A percentile compares a stretch with the other conserved stretches of the same genome.
These are phyloP conservation scores for Acrossocheilus wenchowensis DNA, from an alignment of 2,797 vertebrate species.

Conservation along the genomic window DNA sequence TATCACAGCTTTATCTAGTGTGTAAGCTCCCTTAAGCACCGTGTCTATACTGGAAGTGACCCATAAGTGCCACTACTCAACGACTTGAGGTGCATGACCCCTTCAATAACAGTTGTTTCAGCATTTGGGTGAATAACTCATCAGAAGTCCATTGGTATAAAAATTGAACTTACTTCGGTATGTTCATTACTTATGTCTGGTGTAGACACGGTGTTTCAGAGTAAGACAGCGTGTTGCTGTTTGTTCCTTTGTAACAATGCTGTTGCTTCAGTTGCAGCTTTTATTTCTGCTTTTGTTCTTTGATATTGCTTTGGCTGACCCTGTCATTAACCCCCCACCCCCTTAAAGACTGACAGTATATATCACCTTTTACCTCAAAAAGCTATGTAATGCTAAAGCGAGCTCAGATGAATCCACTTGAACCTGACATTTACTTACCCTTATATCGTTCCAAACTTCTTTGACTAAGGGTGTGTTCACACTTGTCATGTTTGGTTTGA, in stretches of 20 bases:
- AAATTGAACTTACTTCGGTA: background rate
- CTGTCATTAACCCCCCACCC: constrained; percentile 63
- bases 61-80: background rate
- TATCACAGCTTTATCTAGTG: constrained; percentile 13
- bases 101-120: background rate
- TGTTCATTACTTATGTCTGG: constrained; percentile 25
- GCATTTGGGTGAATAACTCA: background rate
- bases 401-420: constrained; percentile 55
- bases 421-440: background rate
- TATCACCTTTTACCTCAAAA: constrained; percentile 39
- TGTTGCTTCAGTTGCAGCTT: constrained; percentile 65
- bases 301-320: constrained; percentile 55
- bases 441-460: background rate
- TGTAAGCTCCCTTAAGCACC: constrained; percentile 33
- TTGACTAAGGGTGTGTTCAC: background rate
- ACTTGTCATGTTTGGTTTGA: background rate
- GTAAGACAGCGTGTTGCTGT: constrained; percentile 57
- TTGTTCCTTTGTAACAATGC: constrained; percentile 63
- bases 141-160: background rate
- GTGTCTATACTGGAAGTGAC: constrained; percentile 51
- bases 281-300: constrained; percentile 73
- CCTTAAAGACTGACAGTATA: constrained; percentile 38
- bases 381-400: constrained; percentile 65
- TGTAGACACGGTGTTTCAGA: constrained; percentile 47
- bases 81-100: background rate